A percentile compares a stretch with the other conserved stretches of the same genome.
These are phyloP conservation scores for Heloderma charlesbogerti DNA, from an alignment of 2,113 vertebrate species.

Conservation along the genomic window DNA sequence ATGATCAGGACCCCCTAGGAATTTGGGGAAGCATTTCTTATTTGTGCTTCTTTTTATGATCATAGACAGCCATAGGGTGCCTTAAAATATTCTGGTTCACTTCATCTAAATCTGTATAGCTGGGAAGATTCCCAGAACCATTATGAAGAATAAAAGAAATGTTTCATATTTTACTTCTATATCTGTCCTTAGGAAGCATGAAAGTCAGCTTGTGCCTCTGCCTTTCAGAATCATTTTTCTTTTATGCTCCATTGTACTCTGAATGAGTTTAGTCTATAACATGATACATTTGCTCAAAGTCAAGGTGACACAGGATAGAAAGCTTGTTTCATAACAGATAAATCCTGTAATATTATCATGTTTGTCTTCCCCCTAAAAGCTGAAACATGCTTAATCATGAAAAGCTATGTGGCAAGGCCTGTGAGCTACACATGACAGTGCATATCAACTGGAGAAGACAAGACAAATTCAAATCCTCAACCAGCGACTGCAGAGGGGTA, in stretches of 20 bases:
- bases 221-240: slow-evolving; percentile 68
- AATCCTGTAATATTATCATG: slow-evolving; percentile 62
- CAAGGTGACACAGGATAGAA: slow-evolving; percentile 72
- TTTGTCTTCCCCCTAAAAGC: slow-evolving; percentile 47
- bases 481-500: neutral
- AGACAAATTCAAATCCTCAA: neutral
- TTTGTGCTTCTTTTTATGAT: neutral
- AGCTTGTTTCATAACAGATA: slow-evolving; percentile 67
- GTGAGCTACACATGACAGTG: neutral
- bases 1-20: neutral
- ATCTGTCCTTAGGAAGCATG: slow-evolving; percentile 64
- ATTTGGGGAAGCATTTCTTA: neutral
- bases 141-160: slow-evolving; percentile 55
- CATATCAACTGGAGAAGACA: neutral
- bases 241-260: slow-evolving; percentile 64
- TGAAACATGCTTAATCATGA: slow-evolving; percentile 46
- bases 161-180: slow-evolving; percentile 53
- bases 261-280: slow-evolving; percentile 67
- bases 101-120: neutral
- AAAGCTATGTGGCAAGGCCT: neutral
- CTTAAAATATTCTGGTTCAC: neutral
- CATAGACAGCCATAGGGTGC: neutral
- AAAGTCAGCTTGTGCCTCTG: slow-evolving; percentile 61
- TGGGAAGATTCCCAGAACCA: slow-evolving; percentile 10
- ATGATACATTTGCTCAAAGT: slow-evolving; percentile 67